Percentiles rank a stretch among this genome's conserved stretches.
phyloP scores from a whole-genome alignment of 2,888 invertebrate genomes.

The Lepeophtheirus nordmannii region DNA sequence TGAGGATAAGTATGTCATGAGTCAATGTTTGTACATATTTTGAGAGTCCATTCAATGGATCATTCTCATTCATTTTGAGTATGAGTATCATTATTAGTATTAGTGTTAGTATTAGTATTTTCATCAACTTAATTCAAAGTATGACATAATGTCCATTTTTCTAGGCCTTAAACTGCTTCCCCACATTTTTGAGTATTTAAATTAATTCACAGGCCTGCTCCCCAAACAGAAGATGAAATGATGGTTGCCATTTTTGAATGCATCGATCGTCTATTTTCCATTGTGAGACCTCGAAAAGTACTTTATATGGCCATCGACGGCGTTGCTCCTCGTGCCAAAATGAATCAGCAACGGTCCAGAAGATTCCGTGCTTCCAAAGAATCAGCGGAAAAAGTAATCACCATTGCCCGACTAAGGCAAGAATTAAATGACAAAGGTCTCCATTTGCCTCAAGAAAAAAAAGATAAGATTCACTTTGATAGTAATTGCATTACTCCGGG shows the following conservation, averaged over 20 bases:
- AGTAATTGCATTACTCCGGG: conserved; percentile 95
- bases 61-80: no score
- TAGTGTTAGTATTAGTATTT: no score
- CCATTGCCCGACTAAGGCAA: conserved; percentile 60
- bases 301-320: conserved; percentile 99
- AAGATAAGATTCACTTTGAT: conserved; percentile 85
- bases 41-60: no score
- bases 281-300: conserved; percentile 77
- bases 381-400: conserved; percentile 66
- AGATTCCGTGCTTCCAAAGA: conserved; percentile 95
- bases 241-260: conserved; percentile 98
- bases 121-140: no score
- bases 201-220: conserved; percentile 50
- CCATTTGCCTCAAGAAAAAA: conserved; percentile 64
- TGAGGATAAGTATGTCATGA: conserved; percentile 55
- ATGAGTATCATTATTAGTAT: no score
- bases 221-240: conserved; percentile 98
- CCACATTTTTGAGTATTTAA: no score
- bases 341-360: conserved; percentile 97
- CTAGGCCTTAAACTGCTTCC: no score
- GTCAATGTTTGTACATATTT: no score
- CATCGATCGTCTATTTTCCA: conserved; percentile 60
- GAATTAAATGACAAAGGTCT: conserved; percentile 45
- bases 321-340: conserved; percentile 57
- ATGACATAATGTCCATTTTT: no score